Evolutionary conservation across 2,113 vertebrate species (phyloP), one percentile per base, ranked within the genome.

Genomic region (Hippoglossus stenolepis): DNA sequence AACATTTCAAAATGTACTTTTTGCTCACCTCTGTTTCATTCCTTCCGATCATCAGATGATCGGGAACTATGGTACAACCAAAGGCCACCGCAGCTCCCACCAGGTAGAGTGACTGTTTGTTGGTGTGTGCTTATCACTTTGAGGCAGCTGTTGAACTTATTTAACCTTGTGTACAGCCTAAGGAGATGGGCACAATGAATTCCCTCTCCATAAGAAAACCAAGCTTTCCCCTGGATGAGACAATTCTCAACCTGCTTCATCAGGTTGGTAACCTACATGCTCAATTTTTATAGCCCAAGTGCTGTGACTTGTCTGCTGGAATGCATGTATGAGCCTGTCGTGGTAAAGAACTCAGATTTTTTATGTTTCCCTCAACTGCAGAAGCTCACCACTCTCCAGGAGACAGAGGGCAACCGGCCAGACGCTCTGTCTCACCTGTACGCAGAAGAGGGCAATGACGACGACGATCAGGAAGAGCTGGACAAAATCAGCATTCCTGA

Each of bases 341-440:
- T 21, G 3, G 61, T 58, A n/a, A 51, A 20, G 18, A 5, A 3
- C 5, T 35, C 18, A 5, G 3, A 5, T 18, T 57, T 23, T 24
- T 0, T 26, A 65, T 10, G 45, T 35, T 43, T n/a, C 23, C 2
- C 13, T 14, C 17, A 6, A n/a, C 26, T 75, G 13, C 87, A 92
- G 90, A 86, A 18, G 24, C 28, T 92, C 1, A 6, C 13, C 2
- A 53, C 49, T 31, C 18, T 90, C 2, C 35, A 67, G 51, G 11
- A 54, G 2, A 45, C 2, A 5, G 75, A 69, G 24, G 61, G 64
- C 2, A 64, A 77, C 9, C 43, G 73, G 17, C 14, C 26, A 2
- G 74, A 87, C 21, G 64, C 84, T 7, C 4, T 51, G 14, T 87
- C 80, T 75, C 76, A 84, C 1, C 0, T 24, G 23, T 91, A 93